Evolutionary conservation across 2,113 vertebrate genomes (phyloP).

Genomic region (Tachysurus fulvidraco): DNA sequence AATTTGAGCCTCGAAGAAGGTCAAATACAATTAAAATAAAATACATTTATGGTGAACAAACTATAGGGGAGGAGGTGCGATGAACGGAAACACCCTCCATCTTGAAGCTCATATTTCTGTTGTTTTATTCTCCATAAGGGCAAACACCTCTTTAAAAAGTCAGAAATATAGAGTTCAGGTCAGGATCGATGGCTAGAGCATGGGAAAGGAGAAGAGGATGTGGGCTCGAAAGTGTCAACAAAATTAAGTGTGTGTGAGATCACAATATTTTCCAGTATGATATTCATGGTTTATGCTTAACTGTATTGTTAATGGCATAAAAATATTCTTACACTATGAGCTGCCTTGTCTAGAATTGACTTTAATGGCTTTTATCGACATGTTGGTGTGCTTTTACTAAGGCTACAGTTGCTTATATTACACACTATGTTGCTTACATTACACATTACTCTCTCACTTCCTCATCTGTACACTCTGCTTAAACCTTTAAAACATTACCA

Average conservation of each 20-base stretch:
- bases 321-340: background rate
- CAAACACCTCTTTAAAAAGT: slow-evolving; percentile 26
- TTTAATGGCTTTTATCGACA: background rate
- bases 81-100: background rate
- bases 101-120: slow-evolving; percentile 15
- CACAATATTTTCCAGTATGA: background rate
- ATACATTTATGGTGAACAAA: background rate
- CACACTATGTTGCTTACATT: background rate
- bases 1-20: background rate
- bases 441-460: too few species aligned
- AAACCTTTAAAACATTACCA: too few species aligned
- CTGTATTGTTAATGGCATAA: background rate
- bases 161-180: slow-evolving; percentile 27
- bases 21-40: slow-evolving; percentile 10
- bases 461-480: too few species aligned
- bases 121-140: background rate
- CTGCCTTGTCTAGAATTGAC: background rate
- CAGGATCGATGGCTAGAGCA: slow-evolving; percentile 31
- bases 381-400: background rate
- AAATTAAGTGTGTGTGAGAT: slow-evolving; percentile 34
- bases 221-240: slow-evolving; percentile 46
- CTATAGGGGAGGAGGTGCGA: background rate
- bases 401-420: background rate
- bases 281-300: background rate
- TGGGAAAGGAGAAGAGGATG: slow-evolving; percentile 41